Conservation (phyloP, 2,888 invertebrate species). For the Eudasyphora cyanicolor region DNA sequence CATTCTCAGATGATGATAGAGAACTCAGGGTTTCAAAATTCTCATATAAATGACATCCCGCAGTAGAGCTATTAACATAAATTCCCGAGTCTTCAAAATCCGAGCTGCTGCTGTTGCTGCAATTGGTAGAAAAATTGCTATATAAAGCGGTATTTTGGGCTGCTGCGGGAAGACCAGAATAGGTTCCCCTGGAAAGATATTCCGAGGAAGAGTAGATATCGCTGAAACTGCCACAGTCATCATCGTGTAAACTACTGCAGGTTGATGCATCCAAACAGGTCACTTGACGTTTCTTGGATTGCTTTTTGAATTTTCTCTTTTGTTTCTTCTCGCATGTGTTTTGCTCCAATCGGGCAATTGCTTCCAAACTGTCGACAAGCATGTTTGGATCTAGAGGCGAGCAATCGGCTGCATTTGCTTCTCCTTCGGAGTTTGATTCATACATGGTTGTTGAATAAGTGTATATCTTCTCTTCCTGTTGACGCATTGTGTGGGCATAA, state of each 20-base stretch:
- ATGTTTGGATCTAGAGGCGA: not conserved
- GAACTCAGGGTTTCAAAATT: not conserved
- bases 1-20: not conserved
- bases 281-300: not conserved
- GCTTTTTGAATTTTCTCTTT: not conserved
- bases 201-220: not conserved
- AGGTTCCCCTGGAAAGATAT: not conserved
- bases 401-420: not conserved
- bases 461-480: not conserved
- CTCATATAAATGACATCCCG: not conserved
- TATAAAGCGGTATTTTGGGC: not conserved
- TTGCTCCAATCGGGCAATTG: slow-evolving; percentile 1
- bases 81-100: not conserved
- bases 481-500: not conserved
- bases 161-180: not conserved
- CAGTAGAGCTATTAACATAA: not conserved
- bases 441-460: not conserved
- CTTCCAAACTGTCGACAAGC: not conserved
- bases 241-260: not conserved
- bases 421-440: not conserved
- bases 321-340: not conserved
- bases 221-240: not conserved
- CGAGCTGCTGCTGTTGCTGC: not conserved
- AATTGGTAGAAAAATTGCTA: not conserved
- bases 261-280: slow-evolving; percentile 20